Conservation (phyloP, 2,888 invertebrate species). For the Psylliodes chrysocephalus region DNA sequence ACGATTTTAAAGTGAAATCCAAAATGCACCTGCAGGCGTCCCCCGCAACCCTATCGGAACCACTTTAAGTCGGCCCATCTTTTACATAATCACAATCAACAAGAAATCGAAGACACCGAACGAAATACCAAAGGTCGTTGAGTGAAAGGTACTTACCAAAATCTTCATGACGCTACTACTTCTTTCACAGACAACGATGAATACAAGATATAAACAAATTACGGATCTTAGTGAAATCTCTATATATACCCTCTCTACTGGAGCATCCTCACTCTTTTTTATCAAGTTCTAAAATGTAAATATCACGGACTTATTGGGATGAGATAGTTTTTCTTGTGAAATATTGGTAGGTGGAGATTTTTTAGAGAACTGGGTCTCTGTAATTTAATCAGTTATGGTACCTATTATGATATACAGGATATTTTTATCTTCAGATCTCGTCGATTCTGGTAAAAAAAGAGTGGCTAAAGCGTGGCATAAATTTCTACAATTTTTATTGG, state of each 20-base stretch:
- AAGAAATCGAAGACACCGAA: constrained; percentile 41
- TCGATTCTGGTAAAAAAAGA: not conserved
- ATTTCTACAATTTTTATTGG: too few relatives aligned
- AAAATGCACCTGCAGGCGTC: not conserved
- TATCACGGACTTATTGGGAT: constrained; percentile 34
- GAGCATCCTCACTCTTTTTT: constrained; percentile 43
- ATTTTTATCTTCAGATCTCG: not conserved
- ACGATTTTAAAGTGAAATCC: too few relatives aligned
- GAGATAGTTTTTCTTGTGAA: constrained; percentile 39
- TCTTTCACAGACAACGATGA: constrained; percentile 51
- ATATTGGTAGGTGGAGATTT: not conserved
- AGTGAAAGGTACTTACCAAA: constrained; percentile 64
- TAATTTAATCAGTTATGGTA: not conserved
- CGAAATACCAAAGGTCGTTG: constrained; percentile 46
- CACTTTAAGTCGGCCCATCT: constrained; percentile 21
- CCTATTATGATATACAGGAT: not conserved
- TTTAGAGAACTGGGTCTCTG: not conserved
- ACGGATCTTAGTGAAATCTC: constrained; percentile 50
- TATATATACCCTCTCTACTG: constrained; percentile 53
- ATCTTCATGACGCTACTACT: constrained; percentile 62
- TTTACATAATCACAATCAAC: constrained; percentile 46
- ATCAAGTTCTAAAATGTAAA: constrained; percentile 6
- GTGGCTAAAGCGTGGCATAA: too few relatives aligned
- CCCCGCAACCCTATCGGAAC: not conserved
- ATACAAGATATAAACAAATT: constrained; percentile 47